Percentiles rank a stretch among this genome's conserved stretches.
phyloP scores from a whole-genome alignment of 2,888 invertebrate species.

The Malthinus seriepunctatus region DNA sequence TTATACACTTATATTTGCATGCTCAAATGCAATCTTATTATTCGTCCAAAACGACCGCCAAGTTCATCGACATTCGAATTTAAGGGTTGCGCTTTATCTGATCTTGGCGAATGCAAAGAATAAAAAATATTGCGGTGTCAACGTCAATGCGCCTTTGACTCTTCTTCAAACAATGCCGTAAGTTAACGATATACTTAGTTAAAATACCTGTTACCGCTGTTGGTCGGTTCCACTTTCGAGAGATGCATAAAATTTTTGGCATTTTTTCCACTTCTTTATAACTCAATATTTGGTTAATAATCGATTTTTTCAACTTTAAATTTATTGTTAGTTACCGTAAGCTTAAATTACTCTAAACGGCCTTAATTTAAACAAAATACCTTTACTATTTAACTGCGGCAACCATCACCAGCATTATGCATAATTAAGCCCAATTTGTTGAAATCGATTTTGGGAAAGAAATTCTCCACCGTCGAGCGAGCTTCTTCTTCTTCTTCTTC shows the following conservation, averaged over 20 bases:
- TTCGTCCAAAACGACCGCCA: slow-evolving; percentile 31
- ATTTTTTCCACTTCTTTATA: slow-evolving; percentile 31
- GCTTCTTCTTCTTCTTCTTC: too few relatives aligned
- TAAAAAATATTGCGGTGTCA: slow-evolving; percentile 49
- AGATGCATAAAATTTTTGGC: slow-evolving; percentile 38
- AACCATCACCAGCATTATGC: slow-evolving; percentile 48
- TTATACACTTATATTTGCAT: slow-evolving; percentile 36
- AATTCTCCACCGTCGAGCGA: slow-evolving; percentile 7
- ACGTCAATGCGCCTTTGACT: slow-evolving; percentile 42
- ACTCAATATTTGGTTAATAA: slow-evolving; percentile 17
- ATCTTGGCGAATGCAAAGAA: slow-evolving; percentile 34
- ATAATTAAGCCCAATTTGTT: slow-evolving; percentile 49
- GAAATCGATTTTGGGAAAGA: slow-evolving; percentile 47
- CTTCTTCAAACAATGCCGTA: slow-evolving; percentile 48
- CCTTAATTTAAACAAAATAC: slow-evolving; percentile 25
- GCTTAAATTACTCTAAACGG: slow-evolving; percentile 2
- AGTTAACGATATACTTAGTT: slow-evolving; percentile 52
- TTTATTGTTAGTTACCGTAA: background rate
- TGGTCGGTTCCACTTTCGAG: slow-evolving; percentile 25
- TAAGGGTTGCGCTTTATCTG: slow-evolving; percentile 49
- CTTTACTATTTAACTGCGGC: slow-evolving; percentile 35
- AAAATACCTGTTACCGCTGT: slow-evolving; percentile 44
- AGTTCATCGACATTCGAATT: slow-evolving; percentile 50
- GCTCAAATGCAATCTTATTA: slow-evolving; percentile 41
- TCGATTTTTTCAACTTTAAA: background rate